These are phyloP conservation scores for Drosophila dives DNA, from an alignment of 2,888 invertebrate genomes.

Conservation along the genomic window DNA sequence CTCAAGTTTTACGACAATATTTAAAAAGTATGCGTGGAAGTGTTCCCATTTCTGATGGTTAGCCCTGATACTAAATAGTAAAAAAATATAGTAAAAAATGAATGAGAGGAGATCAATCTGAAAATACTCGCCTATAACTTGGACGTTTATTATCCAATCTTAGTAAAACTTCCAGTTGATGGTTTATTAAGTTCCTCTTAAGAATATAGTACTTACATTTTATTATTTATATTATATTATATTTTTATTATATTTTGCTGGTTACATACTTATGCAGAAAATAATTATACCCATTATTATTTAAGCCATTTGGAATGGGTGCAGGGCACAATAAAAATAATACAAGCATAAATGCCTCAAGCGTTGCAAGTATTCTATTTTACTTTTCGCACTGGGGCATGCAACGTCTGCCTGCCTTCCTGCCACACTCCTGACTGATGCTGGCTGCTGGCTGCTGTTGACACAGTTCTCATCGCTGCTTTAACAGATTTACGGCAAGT, in stretches of 20 bases:
- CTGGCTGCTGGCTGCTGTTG: conserved; percentile 40
- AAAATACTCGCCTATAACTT: background rate
- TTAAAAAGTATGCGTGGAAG: background rate
- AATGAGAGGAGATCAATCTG: background rate
- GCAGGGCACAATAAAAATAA: conserved; percentile 42
- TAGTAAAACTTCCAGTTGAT: background rate
- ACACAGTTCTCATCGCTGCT: conserved; percentile 53
- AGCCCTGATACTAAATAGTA: background rate
- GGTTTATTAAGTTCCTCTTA: background rate
- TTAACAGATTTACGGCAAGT: conserved; percentile 54
- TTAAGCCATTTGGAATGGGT: background rate
- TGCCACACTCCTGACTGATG: conserved; percentile 25
- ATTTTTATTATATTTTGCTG: background rate
- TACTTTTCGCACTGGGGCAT: conserved; percentile 27
- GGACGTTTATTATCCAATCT: background rate
- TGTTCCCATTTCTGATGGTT: too few relatives aligned
- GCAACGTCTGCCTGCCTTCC: conserved; percentile 24
- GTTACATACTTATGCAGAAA: background rate
- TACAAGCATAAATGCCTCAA: conserved; percentile 58
- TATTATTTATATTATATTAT: background rate
- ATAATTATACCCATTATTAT: background rate
- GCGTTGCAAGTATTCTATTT: conserved; percentile 53
- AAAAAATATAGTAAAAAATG: background rate
- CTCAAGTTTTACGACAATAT: background rate
- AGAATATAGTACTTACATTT: background rate